phyloP scores from a whole-genome alignment of 2,113 vertebrate genomes.

The Aptenodytes forsteri region DNA sequence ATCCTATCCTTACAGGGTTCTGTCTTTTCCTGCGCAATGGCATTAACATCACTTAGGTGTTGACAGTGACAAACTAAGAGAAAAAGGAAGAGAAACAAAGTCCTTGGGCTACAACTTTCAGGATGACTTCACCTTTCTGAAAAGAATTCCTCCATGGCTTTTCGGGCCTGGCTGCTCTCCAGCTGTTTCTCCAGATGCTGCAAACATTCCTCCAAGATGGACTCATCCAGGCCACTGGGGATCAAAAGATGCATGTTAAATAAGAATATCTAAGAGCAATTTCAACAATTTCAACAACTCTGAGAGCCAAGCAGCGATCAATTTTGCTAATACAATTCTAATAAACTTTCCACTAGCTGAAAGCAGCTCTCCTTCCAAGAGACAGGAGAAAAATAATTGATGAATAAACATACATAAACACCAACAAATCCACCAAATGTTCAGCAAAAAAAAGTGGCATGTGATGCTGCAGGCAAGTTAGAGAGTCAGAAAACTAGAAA shows the following conservation, averaged over 20 bases:
- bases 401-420: not conserved
- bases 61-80: not conserved
- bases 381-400: not conserved
- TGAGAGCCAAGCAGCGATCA: not conserved
- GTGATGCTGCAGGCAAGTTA: not conserved
- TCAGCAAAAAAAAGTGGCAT: not conserved
- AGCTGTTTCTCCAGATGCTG: slow-evolving; percentile 96
- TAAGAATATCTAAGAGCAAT: not conserved
- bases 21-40: not conserved
- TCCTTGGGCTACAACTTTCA: not conserved
- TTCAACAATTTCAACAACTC: not conserved
- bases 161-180: slow-evolving; percentile 93
- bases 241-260: not conserved
- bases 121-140: slow-evolving; percentile 85
- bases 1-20: not conserved
- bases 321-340: not conserved
- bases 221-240: slow-evolving; percentile 91
- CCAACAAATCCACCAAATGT: not conserved
- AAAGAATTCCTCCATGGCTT: slow-evolving; percentile 99
- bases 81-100: not conserved
- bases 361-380: not conserved
- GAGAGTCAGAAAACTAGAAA: not conserved
- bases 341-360: not conserved
- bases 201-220: slow-evolving; percentile 94
- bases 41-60: not conserved